Percentiles rank a stretch among this genome's conserved stretches.
phyloP scores from a whole-genome alignment of 2,888 invertebrate species.

The Epinotia demarniana region DNA sequence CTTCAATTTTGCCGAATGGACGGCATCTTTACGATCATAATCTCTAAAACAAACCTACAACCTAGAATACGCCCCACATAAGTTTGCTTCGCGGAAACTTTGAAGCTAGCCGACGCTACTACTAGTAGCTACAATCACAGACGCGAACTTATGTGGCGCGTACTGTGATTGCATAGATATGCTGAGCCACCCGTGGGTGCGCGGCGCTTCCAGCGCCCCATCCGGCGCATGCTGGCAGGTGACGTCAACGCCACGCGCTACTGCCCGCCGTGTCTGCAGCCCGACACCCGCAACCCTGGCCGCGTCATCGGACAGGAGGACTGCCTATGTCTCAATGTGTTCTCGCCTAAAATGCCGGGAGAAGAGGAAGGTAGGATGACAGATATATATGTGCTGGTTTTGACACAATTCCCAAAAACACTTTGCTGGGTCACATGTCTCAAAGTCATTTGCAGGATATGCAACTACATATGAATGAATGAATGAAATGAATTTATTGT shows the following conservation, averaged over 20 bases:
- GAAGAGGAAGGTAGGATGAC: slow-evolving; percentile 69
- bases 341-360: slow-evolving; percentile 90
- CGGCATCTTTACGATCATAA: background rate
- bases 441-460: no score
- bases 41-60: no score
- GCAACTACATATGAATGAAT: no score
- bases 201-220: slow-evolving; percentile 74
- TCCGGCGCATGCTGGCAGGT: slow-evolving; percentile 72
- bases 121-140: no score
- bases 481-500: no score
- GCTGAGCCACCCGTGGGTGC: slow-evolving; percentile 79
- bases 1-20: no score
- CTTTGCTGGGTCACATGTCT: no score
- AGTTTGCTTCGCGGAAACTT: no score
- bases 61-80: no score
- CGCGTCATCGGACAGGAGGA: slow-evolving; percentile 85
- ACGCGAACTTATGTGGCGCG: no score
- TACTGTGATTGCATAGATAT: slow-evolving; percentile 61
- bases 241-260: slow-evolving; percentile 67
- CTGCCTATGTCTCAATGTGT: slow-evolving; percentile 91
- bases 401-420: no score
- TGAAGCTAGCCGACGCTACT: no score
- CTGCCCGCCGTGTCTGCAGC: slow-evolving; percentile 73
- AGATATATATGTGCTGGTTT: background rate
- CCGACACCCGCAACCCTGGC: slow-evolving; percentile 61